Evolutionary conservation across 2,797 vertebrate species (phyloP).

Genomic region (Sandelia bainsii): DNA sequence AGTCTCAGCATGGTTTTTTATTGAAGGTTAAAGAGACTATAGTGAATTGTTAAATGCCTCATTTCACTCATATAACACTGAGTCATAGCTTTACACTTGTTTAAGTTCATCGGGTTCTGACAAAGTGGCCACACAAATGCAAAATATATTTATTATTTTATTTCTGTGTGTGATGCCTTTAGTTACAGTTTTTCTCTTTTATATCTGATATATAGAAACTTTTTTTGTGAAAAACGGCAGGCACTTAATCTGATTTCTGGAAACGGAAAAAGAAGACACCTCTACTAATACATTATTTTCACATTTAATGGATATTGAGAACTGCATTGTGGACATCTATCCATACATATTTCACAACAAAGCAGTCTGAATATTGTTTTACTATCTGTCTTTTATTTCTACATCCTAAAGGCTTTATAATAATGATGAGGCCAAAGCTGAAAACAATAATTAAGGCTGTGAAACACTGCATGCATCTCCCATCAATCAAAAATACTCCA

Average conservation of each 20-base stretch:
- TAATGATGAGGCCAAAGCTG: slow-evolving; percentile 8
- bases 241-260: background rate
- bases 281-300: no score
- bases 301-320: background rate
- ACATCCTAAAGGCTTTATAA: background rate
- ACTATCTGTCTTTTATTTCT: slow-evolving; percentile 6
- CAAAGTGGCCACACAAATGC: background rate
- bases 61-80: background rate
- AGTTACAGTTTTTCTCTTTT: background rate
- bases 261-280: background rate
- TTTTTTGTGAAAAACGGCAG: background rate
- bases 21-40: background rate
- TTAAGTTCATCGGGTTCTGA: background rate
- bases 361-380: slow-evolving; percentile 9
- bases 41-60: background rate
- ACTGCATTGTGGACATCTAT: background rate
- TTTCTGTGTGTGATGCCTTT: background rate
- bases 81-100: background rate
- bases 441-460: background rate
- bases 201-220: background rate
- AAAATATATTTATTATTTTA: background rate
- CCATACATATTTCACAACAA: background rate
- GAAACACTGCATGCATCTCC: background rate
- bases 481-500: background rate
- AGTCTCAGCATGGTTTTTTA: background rate